Conservation (phyloP, 2,113 vertebrate species). For the Theristicus caerulescens region DNA sequence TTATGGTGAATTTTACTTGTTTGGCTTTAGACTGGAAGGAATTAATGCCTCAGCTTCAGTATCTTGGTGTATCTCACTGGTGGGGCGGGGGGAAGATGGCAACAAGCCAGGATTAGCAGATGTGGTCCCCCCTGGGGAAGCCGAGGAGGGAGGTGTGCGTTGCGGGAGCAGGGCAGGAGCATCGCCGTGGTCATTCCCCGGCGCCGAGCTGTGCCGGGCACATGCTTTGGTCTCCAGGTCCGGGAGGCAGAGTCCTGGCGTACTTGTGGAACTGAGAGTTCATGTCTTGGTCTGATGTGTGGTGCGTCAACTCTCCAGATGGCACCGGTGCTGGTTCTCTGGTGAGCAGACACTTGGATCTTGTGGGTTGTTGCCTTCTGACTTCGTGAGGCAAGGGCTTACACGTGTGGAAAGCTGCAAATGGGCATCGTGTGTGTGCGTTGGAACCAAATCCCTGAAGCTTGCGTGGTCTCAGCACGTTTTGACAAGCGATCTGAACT, state of each 20-base stretch:
- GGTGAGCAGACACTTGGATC: background rate
- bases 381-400: fast-evolving
- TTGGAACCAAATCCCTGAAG: background rate
- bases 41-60: background rate
- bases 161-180: background rate
- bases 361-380: background rate
- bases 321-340: background rate
- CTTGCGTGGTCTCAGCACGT: fast-evolving
- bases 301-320: background rate
- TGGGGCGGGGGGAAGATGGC: background rate
- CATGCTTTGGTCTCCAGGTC: background rate
- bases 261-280: fast-evolving
- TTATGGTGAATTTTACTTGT: background rate
- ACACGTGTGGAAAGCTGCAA: fast-evolving
- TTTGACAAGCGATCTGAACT: background rate
- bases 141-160: background rate
- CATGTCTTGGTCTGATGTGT: fast-evolving
- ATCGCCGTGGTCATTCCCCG: fast-evolving
- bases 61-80: background rate
- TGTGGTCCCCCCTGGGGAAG: background rate
- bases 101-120: background rate
- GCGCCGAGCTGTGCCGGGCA: background rate
- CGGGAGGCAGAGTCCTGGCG: background rate
- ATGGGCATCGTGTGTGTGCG: fast-evolving
- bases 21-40: background rate